Evolutionary conservation across 1,140 invertebrate species (phyloP), one percentile per base, ranked within the genome.

Genomic region (Drosophila pseudoananassae): DNA sequence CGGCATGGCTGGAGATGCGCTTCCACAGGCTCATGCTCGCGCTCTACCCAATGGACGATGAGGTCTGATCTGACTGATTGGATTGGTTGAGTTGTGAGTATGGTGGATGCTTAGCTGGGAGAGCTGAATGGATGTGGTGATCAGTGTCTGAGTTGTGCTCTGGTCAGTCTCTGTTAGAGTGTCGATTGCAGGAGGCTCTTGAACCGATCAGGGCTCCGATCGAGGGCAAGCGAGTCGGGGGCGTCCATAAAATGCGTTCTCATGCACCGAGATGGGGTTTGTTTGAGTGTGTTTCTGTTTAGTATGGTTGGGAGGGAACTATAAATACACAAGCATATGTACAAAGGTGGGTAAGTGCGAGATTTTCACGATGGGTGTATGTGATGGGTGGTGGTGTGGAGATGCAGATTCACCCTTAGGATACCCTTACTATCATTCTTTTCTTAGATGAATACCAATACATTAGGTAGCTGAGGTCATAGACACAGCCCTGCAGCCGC

Each of bases 1-100:
- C 90, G 45, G 74, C 84, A 83, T 79, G 71, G 75, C 82, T 78
- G 53, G 70, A 78, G 72, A 91, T 88, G 70, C 82, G 78, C 71
- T 91, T 90, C 90, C 90, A 91, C 77, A 91, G 78, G 74, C 76
- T 90, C 90, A 91, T 91, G 66, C 64, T 90, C 65, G 33, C 40
- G 64, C 46, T 68, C 54, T 69, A 55, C 65, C 65, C 64, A 29
- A 51, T 79, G 61, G 38, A 54, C 66, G 65, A 65, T 66, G 38
- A 7, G 40, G 8, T 40, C n/a, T 40, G 40, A 43, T 43, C 15
- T 43, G 43, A 46, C 20, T 23, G 51, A 23, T 31, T 64, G 1
- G 6, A 15, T 33, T 64, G 3, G 6, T 46, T 46, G 43, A 40
- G 40, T 36, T 49, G 45, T 76, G 72, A 59, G 59, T 51, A 20